These are phyloP conservation scores for Proisotoma minuta DNA, from an alignment of 2,888 invertebrate species.

Conservation along the genomic window DNA sequence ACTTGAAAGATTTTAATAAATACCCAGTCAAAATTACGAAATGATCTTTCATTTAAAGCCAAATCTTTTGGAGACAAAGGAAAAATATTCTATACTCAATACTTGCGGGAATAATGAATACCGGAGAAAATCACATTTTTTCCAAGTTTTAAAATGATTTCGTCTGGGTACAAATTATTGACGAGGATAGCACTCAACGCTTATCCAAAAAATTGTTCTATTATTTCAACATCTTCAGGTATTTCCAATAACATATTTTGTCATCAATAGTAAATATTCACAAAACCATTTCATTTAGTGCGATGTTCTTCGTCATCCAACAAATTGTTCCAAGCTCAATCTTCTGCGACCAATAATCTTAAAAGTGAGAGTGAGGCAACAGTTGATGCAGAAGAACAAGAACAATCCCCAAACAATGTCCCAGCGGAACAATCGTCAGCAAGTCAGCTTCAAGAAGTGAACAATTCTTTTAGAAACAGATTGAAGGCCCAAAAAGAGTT, in stretches of 20 bases:
- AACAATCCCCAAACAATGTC: background rate
- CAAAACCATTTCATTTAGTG: background rate
- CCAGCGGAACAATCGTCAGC: background rate
- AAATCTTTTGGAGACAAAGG: background rate
- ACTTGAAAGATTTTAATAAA: background rate
- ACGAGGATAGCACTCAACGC: background rate
- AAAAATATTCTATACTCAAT: background rate
- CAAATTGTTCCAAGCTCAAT: constrained; percentile 11
- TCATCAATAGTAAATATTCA: too few relatives aligned
- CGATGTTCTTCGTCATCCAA: background rate
- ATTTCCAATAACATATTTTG: too few relatives aligned
- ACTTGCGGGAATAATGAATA: background rate
- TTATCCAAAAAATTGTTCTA: too few relatives aligned
- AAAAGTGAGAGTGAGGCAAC: background rate
- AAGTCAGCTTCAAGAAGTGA: background rate
- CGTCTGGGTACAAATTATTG: background rate
- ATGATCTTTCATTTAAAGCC: background rate
- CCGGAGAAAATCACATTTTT: background rate
- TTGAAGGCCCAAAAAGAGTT: constrained; percentile 17
- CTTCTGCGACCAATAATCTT: background rate
- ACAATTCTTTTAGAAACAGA: background rate
- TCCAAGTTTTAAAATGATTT: background rate
- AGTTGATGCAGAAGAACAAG: background rate
- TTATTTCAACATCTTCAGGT: too few relatives aligned
- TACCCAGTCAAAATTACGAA: background rate